A percentile compares a stretch with the other conserved stretches of the same genome.
phyloP scores from a whole-genome alignment of 2,888 invertebrate species.

The Mythimna impura region DNA sequence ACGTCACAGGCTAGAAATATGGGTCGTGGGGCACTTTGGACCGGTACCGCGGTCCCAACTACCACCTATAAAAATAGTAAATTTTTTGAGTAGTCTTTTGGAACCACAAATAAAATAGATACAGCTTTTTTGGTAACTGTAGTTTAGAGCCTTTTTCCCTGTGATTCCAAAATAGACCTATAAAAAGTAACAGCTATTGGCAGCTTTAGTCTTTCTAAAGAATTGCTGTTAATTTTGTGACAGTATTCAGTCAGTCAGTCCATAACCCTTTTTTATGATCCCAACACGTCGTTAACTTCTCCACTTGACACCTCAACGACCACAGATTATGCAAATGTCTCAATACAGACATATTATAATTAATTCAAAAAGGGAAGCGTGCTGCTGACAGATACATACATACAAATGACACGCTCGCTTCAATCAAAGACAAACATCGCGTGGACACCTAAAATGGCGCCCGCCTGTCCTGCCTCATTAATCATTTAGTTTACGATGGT shows the following conservation, averaged over 20 bases:
- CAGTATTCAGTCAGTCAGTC: background rate
- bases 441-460: constrained; percentile 29
- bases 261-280: background rate
- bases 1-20: too few relatives aligned
- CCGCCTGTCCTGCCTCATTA: constrained; percentile 11
- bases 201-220: background rate
- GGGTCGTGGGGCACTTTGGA: too few relatives aligned
- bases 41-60: too few relatives aligned
- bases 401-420: constrained; percentile 19
- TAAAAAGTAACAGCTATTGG: background rate
- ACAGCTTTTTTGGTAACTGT: too few relatives aligned
- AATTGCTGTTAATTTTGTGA: background rate
- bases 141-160: too few relatives aligned
- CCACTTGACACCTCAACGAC: background rate
- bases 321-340: constrained; percentile 33
- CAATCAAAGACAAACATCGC: constrained; percentile 20
- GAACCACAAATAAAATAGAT: too few relatives aligned
- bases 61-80: too few relatives aligned
- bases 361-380: constrained; percentile 16
- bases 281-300: background rate
- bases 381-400: constrained; percentile 19
- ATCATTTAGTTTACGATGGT: constrained; percentile 27
- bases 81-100: too few relatives aligned
- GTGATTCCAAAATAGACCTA: too few relatives aligned
- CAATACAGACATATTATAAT: constrained; percentile 30